These are phyloP conservation scores for Cyanistes caeruleus DNA, from an alignment of 2,113 vertebrate genomes.

Conservation along the genomic window DNA sequence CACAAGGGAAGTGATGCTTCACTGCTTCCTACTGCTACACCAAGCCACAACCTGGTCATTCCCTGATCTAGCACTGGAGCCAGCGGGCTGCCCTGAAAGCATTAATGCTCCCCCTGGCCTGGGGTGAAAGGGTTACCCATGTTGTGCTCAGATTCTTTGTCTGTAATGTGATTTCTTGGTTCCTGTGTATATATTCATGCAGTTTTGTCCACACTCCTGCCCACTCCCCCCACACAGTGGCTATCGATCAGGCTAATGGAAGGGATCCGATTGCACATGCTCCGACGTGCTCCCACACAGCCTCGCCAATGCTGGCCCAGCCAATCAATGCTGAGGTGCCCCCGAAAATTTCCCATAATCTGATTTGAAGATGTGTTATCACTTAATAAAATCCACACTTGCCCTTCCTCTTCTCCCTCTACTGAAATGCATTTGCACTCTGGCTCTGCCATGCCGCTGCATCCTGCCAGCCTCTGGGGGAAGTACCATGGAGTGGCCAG, in stretches of 20 bases:
- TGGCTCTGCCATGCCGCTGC: background rate
- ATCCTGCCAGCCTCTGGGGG: background rate
- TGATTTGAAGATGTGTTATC: conserved; percentile 71
- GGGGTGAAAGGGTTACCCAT: conserved; percentile 93
- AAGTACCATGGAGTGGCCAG: background rate
- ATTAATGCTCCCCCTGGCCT: conserved; percentile 65
- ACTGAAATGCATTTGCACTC: conserved; percentile 42
- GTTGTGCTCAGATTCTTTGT: conserved; percentile 87
- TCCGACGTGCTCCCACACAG: conserved; percentile 86
- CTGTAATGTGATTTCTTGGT: conserved; percentile 94
- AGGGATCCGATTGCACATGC: conserved; percentile 93
- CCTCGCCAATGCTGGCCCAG: conserved; percentile 84
- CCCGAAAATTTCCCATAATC: conserved; percentile 86
- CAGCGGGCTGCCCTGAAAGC: background rate
- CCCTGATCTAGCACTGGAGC: fast-evolving
- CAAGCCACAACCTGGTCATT: background rate
- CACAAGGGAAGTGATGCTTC: background rate
- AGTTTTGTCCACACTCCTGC: conserved; percentile 89
- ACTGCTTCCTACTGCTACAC: background rate
- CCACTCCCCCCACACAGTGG: conserved; percentile 62
- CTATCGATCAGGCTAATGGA: conserved; percentile 96
- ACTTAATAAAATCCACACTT: conserved; percentile 73
- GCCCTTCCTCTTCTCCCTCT: conserved; percentile 60
- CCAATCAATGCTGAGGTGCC: conserved; percentile 88
- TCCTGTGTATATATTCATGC: conserved; percentile 90